Percentiles rank a stretch among this genome's conserved stretches.
Evolutionary conservation across 2,797 vertebrate species (phyloP).

Genomic region (Coluber constrictor): DNA sequence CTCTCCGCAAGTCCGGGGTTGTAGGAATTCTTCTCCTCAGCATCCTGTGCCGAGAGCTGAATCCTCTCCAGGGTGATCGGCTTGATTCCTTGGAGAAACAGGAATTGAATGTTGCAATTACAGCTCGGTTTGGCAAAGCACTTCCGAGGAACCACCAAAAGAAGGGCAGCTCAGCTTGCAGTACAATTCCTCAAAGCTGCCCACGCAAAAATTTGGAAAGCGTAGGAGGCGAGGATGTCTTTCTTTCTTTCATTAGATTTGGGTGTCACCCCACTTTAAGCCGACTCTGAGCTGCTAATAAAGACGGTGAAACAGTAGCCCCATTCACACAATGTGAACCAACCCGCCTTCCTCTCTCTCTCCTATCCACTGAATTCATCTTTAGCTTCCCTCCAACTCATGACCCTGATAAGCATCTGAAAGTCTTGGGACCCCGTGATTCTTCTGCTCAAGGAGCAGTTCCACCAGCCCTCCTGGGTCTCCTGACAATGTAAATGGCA

Average conservation of each 20-base stretch:
- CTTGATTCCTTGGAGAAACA: slow-evolving; percentile 81
- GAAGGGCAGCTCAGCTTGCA: not conserved
- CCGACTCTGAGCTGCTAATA: not conserved
- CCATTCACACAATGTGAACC: not conserved
- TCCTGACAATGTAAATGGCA: too few species aligned
- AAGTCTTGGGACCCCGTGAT: not conserved
- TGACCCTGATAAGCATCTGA: not conserved
- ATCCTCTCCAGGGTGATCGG: slow-evolving; percentile 85
- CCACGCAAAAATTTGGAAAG: not conserved
- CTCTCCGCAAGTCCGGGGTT: slow-evolving; percentile 89
- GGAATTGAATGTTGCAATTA: not conserved
- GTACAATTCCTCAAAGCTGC: not conserved
- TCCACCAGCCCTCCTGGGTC: not conserved
- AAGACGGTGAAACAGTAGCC: not conserved
- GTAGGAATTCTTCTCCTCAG: slow-evolving; percentile 81
- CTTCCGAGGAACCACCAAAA: not conserved
- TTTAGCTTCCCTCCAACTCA: not conserved
- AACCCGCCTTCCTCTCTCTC: not conserved
- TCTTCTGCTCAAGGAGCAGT: not conserved
- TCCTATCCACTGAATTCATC: not conserved
- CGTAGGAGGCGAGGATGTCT: not conserved
- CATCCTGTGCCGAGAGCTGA: slow-evolving; percentile 83
- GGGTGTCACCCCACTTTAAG: not conserved
- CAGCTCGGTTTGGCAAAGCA: not conserved
- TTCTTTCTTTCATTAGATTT: not conserved